Evolutionary conservation across 2,888 invertebrate genomes (phyloP).

Genomic region (Hypena proboscidalis): DNA sequence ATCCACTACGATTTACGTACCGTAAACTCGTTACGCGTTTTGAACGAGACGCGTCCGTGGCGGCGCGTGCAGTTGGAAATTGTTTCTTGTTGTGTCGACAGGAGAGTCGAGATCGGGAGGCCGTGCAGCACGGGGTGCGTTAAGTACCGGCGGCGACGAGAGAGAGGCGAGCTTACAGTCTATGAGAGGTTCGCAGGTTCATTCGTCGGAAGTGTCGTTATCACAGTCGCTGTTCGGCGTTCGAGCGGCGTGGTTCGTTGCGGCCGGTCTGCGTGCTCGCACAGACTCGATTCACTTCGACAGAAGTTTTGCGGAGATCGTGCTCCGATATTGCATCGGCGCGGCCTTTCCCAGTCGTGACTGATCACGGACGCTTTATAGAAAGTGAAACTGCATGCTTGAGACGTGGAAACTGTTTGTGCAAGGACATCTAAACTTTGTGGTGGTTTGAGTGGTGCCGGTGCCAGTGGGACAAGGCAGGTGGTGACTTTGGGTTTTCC

Average conservation of each 20-base stretch:
- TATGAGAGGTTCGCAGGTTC: slow-evolving; percentile 76
- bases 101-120: slow-evolving; percentile 61
- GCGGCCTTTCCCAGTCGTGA: slow-evolving; percentile 63
- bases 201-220: slow-evolving; percentile 79
- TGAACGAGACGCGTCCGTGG: slow-evolving; percentile 68
- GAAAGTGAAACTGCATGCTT: slow-evolving; percentile 76
- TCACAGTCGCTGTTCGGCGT: slow-evolving; percentile 83
- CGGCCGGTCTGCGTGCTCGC: slow-evolving; percentile 49
- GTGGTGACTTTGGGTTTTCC: slow-evolving; percentile 60
- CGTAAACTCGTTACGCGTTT: slow-evolving; percentile 82
- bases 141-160: slow-evolving; percentile 64
- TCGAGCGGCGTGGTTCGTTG: slow-evolving; percentile 72
- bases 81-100: slow-evolving; percentile 58
- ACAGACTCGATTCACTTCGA: slow-evolving; percentile 55
- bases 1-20: slow-evolving; percentile 83
- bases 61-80: slow-evolving; percentile 53
- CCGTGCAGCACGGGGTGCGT: slow-evolving; percentile 46
- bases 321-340: slow-evolving; percentile 59
- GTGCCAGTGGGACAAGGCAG: slow-evolving; percentile 57
- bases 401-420: slow-evolving; percentile 69
- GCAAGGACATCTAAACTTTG: slow-evolving; percentile 63
- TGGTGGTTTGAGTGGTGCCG: slow-evolving; percentile 62
- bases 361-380: slow-evolving; percentile 63
- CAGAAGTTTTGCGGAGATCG: slow-evolving; percentile 79
- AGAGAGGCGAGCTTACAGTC: slow-evolving; percentile 76